Evolutionary conservation across 2,888 invertebrate genomes (phyloP), one percentile per base, ranked within the genome.

Genomic region (Pachycephus smyrnensis): DNA sequence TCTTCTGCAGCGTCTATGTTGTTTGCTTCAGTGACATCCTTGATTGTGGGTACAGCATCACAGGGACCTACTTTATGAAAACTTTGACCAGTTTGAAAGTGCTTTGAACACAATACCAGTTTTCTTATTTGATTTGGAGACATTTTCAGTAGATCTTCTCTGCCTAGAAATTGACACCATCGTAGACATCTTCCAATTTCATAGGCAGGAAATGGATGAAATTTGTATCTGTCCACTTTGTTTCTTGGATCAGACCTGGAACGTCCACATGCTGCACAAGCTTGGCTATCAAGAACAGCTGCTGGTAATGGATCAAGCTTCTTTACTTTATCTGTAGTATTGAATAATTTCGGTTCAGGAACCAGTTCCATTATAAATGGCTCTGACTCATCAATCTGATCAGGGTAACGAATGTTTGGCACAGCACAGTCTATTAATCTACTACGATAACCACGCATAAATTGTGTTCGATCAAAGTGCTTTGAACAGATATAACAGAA

Each of bases 81-180:
- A 73, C 86, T 89, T 79, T 91, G 90, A 11, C 89, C 90, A 3
- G 86, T 84, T 75, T 90, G 87, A 83, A 91, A 91, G 75, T 91
- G 91, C 73, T 88, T 90, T 0, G 91, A 91, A 75, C 91, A 91
- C 0, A 91, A 81, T 3, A 91, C 91, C 4, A 91, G 83, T 75
- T 90, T 90, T 75, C 91, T 84, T 81, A 91, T 91, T 82, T 91
- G 91, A 83, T 91, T 91, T 0, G 91, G 91, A 36, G 91, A 91
- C 91, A 91, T 91, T 84, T 90, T 91, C 30, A 91, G 78, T 4
- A 91, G 78, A 77, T 91, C 91, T 80, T 91, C 91, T 77, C 91
- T 85, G 2, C 89, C 91, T 12, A 91, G 83, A 79, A 91, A 91
- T 78, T 91, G 89, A 79, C 91, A 91, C 91, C 91, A 91, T 73